Conservation (phyloP, 2,113 vertebrate species). For the Donacobius atricapilla region DNA sequence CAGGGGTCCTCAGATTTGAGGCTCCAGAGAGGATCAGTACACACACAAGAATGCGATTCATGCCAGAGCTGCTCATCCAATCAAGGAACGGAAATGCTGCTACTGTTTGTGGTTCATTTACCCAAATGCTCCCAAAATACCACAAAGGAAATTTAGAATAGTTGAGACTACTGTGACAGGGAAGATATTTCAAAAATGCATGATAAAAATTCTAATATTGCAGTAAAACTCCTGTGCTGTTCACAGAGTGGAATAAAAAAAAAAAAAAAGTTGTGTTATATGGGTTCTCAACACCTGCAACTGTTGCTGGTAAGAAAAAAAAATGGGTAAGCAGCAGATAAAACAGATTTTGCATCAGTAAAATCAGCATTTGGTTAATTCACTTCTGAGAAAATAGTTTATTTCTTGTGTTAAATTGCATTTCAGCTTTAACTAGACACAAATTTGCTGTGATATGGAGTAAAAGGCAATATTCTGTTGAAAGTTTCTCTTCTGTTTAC, state of each 20-base stretch:
- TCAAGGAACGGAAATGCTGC: constrained; percentile 57
- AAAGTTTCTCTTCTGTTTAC: neutral
- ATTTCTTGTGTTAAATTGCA: neutral
- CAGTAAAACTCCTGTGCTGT: neutral
- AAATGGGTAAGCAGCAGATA: neutral
- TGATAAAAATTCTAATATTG: neutral
- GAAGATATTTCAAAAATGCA: constrained; percentile 47
- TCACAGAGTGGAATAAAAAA: neutral
- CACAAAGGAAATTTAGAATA: constrained; percentile 50
- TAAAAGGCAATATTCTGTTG: neutral
- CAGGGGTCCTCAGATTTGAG: constrained; percentile 29
- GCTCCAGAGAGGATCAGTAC: constrained; percentile 13
- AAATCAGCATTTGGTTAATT: neutral
- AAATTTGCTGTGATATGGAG: neutral
- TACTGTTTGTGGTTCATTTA: constrained; percentile 55
- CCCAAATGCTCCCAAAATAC: neutral
- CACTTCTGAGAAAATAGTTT: neutral
- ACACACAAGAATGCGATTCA: constrained; percentile 40
- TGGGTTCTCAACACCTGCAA: neutral
- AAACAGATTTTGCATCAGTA: no score
- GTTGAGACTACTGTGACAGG: neutral
- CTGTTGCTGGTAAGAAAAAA: neutral
- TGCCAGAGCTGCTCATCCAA: constrained; percentile 56
- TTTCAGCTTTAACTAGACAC: neutral
- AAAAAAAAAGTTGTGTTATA: neutral